phyloP scores from a whole-genome alignment of 2,888 invertebrate genomes.

The Standfussiana lucernea region DNA sequence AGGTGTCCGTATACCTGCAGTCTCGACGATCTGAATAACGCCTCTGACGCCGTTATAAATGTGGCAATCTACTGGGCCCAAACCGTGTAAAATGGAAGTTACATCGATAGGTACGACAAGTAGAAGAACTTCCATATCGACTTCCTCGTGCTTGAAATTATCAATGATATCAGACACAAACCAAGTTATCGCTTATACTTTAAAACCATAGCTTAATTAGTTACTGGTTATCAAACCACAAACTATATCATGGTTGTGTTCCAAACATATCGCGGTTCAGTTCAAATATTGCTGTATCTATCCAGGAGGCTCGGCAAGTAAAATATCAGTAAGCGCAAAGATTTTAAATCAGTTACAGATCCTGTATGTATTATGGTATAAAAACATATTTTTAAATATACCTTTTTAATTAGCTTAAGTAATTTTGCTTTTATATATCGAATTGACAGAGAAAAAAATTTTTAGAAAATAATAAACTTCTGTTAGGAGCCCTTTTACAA shows the following conservation, averaged over 20 bases:
- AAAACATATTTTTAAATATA: background rate
- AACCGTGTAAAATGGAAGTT: no score
- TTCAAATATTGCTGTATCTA: constrained; percentile 5
- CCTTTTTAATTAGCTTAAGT: background rate
- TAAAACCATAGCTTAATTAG: background rate
- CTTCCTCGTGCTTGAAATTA: background rate
- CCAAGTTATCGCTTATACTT: background rate
- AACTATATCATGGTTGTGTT: constrained; percentile 7
- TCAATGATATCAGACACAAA: background rate
- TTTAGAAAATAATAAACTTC: background rate
- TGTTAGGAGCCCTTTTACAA: background rate
- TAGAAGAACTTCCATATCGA: background rate
- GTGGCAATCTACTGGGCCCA: no score
- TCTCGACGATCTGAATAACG: no score
- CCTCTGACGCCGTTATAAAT: no score
- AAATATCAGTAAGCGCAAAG: background rate
- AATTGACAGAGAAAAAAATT: background rate
- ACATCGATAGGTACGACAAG: no score
- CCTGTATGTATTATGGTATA: background rate
- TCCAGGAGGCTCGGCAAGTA: background rate
- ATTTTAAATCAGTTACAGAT: background rate
- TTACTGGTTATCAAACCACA: background rate
- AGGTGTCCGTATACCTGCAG: no score
- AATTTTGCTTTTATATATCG: background rate
- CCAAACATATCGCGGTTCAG: background rate